These are phyloP conservation scores for Xiphorhynchus erythropygius DNA, from an alignment of 2,797 vertebrate genomes.

Conservation along the genomic window DNA sequence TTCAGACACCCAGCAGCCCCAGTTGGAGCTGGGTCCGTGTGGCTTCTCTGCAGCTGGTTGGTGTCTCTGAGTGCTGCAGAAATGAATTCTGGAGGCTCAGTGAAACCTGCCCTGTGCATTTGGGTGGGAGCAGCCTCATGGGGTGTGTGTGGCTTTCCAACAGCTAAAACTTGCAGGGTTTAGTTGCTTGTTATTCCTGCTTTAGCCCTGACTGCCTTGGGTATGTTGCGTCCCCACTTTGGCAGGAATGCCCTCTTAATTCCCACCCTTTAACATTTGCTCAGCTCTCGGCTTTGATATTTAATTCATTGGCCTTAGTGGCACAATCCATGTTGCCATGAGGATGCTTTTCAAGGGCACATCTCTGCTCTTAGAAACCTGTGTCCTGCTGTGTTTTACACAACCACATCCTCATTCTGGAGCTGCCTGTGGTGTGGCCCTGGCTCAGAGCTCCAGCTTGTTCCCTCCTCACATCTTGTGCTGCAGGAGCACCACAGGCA, in stretches of 20 bases:
- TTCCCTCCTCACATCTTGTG: not conserved
- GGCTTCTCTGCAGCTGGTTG: not conserved
- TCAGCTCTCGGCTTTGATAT: not conserved
- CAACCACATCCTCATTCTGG: not conserved
- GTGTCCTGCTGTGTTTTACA: not conserved
- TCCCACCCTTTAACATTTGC: not conserved
- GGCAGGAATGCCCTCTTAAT: not conserved
- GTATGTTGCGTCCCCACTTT: not conserved
- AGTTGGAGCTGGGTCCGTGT: accelerated
- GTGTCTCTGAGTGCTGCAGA: not conserved
- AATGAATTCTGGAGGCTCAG: not conserved
- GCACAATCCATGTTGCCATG: not conserved
- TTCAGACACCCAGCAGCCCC: not conserved
- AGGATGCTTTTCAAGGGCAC: conserved; percentile 12
- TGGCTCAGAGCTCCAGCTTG: not conserved
- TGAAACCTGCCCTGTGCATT: not conserved
- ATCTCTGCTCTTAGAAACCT: not conserved
- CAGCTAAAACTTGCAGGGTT: not conserved
- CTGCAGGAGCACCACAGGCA: not conserved
- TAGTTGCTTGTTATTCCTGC: not conserved
- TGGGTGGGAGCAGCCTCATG: not conserved
- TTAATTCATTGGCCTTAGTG: conserved; percentile 36
- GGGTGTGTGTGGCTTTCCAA: accelerated
- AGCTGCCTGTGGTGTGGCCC: not conserved
- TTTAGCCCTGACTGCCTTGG: accelerated